These are phyloP conservation scores for Xanthia icteritia DNA, from an alignment of 2,888 invertebrate genomes.

Conservation along the genomic window DNA sequence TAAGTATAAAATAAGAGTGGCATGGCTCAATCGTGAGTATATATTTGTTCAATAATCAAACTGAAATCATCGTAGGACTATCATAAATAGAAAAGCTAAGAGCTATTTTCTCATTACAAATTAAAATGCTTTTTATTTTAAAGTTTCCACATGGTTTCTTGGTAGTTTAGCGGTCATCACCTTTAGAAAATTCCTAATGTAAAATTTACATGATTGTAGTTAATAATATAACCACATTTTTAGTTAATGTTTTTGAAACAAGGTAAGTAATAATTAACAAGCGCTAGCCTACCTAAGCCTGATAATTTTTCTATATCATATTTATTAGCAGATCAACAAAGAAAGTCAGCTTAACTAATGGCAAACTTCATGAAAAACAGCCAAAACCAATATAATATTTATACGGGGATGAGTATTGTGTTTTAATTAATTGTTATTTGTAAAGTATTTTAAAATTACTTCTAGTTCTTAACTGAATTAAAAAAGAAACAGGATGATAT, in stretches of 20 bases:
- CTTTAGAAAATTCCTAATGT: not conserved
- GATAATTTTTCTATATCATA: not conserved
- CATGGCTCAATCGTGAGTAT: conserved; percentile 50
- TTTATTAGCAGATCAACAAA: not conserved
- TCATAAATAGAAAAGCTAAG: not conserved
- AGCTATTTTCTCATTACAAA: not conserved
- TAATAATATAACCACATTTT: not conserved
- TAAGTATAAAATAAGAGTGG: conserved; percentile 11
- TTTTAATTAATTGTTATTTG: not conserved
- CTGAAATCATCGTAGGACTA: not conserved
- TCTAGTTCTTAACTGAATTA: not conserved
- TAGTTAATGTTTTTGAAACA: not conserved
- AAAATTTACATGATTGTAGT: not conserved
- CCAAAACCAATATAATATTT: not conserved
- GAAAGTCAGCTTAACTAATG: not conserved
- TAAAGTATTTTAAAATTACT: not conserved
- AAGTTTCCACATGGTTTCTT: not conserved
- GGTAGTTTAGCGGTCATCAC: not conserved
- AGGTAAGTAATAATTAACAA: too few species aligned
- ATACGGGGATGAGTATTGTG: not conserved
- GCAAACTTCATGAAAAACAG: not conserved
- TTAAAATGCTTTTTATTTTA: not conserved
- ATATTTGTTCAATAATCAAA: not conserved
- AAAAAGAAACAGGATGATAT: not conserved
- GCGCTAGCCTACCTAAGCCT: not conserved